Evolutionary conservation across 2,113 vertebrate genomes (phyloP).

Genomic region (Anthoscopus minutus): DNA sequence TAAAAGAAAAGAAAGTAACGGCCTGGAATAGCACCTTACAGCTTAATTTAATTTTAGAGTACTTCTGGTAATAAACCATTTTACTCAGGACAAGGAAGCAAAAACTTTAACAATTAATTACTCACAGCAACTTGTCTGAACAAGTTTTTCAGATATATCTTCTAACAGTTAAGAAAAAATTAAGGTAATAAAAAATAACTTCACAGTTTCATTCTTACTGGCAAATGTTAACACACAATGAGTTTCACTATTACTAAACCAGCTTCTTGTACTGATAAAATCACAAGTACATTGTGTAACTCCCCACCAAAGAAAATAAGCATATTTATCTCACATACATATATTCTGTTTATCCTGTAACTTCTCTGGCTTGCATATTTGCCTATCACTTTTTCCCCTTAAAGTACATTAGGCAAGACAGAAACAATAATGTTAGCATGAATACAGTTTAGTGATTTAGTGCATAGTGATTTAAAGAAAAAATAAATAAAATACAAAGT

Average conservation of each 20-base stretch:
- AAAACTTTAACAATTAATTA: conserved; percentile 4
- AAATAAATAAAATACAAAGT: background rate
- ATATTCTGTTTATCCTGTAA: background rate
- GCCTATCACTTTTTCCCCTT: background rate
- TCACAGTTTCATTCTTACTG: background rate
- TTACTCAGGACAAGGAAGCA: background rate
- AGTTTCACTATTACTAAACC: background rate
- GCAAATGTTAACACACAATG: background rate
- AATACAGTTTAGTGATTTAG: background rate
- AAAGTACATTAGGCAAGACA: background rate
- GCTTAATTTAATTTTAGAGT: background rate
- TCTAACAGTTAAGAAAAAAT: background rate
- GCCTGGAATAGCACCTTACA: background rate
- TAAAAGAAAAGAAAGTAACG: background rate
- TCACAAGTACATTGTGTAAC: background rate
- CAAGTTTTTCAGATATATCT: background rate
- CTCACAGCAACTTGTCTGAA: background rate
- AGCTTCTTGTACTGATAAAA: background rate
- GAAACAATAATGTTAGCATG: background rate
- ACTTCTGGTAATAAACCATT: background rate
- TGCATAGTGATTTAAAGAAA: background rate
- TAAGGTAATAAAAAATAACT: background rate
- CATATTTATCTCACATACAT: background rate
- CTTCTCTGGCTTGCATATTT: background rate
- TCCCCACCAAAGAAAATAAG: background rate